Evolutionary conservation across 2,113 vertebrate genomes (phyloP).

Genomic region (Ia io): DNA sequence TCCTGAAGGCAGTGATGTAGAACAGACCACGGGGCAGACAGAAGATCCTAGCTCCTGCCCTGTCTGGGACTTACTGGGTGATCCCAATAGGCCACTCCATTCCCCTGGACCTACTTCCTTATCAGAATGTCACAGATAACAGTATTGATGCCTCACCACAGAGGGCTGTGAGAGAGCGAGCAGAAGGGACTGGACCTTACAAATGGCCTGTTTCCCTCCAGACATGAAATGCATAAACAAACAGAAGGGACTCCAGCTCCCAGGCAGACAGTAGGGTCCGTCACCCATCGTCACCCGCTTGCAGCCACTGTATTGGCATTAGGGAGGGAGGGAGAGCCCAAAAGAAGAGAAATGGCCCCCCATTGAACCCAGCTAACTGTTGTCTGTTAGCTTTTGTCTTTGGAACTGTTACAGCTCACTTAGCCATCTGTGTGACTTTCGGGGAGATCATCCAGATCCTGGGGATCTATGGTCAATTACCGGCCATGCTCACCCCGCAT

Average conservation of each 20-base stretch:
- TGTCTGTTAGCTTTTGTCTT: background rate
- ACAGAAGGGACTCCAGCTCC: background rate
- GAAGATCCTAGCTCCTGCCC: conserved; percentile 3
- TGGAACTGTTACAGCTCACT: background rate
- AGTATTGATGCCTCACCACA: background rate
- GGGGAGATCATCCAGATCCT: background rate
- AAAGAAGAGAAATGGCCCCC: background rate
- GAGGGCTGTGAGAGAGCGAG: conserved; percentile 12
- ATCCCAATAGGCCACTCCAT: conserved; percentile 29
- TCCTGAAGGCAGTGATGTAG: conserved; percentile 41
- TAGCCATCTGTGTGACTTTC: background rate
- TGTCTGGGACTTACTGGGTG: conserved; percentile 25
- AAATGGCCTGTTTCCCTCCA: background rate
- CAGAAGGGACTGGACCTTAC: background rate
- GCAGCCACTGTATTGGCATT: background rate
- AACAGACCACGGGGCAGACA: background rate
- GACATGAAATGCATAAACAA: background rate
- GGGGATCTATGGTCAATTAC: background rate
- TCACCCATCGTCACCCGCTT: background rate
- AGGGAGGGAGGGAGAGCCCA: background rate
- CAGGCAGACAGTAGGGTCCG: background rate
- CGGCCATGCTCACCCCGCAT: background rate
- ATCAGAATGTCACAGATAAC: conserved; percentile 62
- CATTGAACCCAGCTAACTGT: background rate
- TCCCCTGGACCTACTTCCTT: conserved; percentile 45